Conservation (phyloP, 1,140 invertebrate genomes). For the Drosophila nigrodunni region DNA sequence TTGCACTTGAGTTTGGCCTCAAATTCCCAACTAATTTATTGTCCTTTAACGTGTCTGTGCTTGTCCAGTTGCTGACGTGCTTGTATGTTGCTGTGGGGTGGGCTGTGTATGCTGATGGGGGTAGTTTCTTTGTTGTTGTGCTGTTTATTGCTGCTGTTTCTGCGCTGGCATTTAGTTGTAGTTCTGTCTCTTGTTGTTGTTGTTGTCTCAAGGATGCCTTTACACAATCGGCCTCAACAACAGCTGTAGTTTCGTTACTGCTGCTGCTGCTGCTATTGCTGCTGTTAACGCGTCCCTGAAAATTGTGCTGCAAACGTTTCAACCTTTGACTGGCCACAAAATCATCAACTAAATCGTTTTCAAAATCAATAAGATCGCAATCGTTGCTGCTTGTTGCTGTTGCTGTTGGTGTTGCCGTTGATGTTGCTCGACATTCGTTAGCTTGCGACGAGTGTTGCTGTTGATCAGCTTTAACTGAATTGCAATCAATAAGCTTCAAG, state of each 20-base stretch:
- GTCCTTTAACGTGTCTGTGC: conserved; percentile 36
- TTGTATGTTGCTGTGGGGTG: conserved; percentile 1
- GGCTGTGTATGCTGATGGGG: conserved; percentile 41
- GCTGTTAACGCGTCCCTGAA: conserved; percentile 77
- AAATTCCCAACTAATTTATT: conserved; percentile 54
- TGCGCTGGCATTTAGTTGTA: conserved; percentile 40
- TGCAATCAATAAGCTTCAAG: conserved; percentile 49
- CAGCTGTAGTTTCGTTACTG: conserved; percentile 43
- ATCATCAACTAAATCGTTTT: conserved; percentile 66
- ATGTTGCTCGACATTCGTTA: conserved; percentile 30
- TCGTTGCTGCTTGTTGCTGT: conserved; percentile 65
- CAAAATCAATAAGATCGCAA: conserved; percentile 75
- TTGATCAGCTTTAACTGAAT: conserved; percentile 36
- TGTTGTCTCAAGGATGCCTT: conserved; percentile 70
- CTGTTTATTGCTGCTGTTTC: conserved; percentile 51
- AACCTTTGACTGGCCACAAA: conserved; percentile 79
- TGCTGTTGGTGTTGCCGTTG: conserved; percentile 41
- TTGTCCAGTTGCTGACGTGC: conserved; percentile 3
- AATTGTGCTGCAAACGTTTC: conserved; percentile 78
- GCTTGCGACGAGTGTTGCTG: background rate
- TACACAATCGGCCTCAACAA: conserved; percentile 70
- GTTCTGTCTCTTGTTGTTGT: conserved; percentile 57
- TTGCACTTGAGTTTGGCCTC: conserved; percentile 58
- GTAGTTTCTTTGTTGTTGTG: conserved; percentile 73
- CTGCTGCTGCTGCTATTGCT: conserved; percentile 38